Conservation (phyloP, 1,140 invertebrate genomes). For the Nymphalis io region DNA sequence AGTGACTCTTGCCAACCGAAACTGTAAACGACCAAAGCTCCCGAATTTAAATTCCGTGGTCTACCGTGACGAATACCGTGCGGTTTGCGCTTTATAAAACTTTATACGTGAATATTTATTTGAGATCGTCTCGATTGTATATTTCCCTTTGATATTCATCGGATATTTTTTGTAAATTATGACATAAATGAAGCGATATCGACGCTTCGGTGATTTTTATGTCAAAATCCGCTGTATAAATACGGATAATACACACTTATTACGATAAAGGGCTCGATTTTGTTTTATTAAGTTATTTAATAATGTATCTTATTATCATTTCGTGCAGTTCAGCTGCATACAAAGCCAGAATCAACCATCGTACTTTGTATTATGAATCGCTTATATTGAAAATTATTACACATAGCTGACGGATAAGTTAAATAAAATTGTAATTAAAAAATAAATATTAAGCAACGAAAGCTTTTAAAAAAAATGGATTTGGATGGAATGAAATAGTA, state of each 20-base stretch:
- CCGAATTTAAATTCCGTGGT: slow-evolving; percentile 32
- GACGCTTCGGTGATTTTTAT: slow-evolving; percentile 2
- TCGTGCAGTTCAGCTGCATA: background rate
- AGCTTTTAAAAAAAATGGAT: too few relatives aligned
- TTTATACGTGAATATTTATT: slow-evolving; percentile 18
- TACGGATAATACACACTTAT: slow-evolving; percentile 2
- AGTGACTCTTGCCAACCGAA: slow-evolving; percentile 9
- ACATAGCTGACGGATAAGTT: too few relatives aligned
- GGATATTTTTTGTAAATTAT: slow-evolving; percentile 8
- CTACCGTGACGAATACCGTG: slow-evolving; percentile 7
- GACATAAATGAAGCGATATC: slow-evolving; percentile 3
- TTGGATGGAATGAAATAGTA: too few relatives aligned
- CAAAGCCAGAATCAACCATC: slow-evolving; percentile 5
- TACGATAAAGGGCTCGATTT: background rate
- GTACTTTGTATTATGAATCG: background rate
- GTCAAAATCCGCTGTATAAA: slow-evolving; percentile 1
- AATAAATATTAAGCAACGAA: too few relatives aligned
- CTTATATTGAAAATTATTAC: background rate
- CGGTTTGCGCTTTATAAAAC: slow-evolving; percentile 17
- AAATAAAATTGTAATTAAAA: too few relatives aligned
- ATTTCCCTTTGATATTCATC: background rate
- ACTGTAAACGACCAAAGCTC: slow-evolving; percentile 12
- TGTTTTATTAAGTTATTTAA: slow-evolving; percentile 15
- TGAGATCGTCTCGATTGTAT: background rate
- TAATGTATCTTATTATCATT: background rate